Percentiles rank a stretch among this genome's conserved stretches.
Evolutionary conservation across 2,797 vertebrate genomes (phyloP).

Genomic region (Sebastiscus tertius): DNA sequence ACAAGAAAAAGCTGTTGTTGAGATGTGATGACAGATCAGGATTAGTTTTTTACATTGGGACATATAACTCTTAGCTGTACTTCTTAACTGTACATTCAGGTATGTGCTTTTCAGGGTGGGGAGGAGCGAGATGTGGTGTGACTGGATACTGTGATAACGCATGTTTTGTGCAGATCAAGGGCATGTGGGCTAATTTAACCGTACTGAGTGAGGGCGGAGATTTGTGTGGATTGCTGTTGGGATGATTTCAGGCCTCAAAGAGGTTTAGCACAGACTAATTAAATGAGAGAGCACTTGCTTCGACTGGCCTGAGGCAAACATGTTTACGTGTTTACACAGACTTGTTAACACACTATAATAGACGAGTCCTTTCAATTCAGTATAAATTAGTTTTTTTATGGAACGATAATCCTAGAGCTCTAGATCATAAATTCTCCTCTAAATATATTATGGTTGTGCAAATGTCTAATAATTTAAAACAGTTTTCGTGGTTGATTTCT

Average conservation of each 20-base stretch:
- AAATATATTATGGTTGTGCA: not conserved
- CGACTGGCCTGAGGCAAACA: constrained; percentile 43
- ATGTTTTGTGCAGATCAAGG: constrained; percentile 57
- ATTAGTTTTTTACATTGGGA: not conserved
- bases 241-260: constrained; percentile 66
- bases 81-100: not conserved
- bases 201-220: constrained; percentile 36
- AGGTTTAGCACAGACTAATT: constrained; percentile 79
- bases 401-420: not conserved
- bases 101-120: constrained; percentile 8
- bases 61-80: not conserved
- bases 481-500: not conserved
- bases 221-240: constrained; percentile 72
- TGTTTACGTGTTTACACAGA: constrained; percentile 54
- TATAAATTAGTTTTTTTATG: not conserved
- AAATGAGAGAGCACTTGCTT: constrained; percentile 65
- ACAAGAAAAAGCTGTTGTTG: not conserved
- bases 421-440: not conserved
- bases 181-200: constrained; percentile 53
- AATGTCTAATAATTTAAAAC: not conserved
- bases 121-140: not conserved
- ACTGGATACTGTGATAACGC: not conserved
- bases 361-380: not conserved
- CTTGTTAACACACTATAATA: constrained; percentile 1
- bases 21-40: not conserved